Percentiles rank a stretch among this genome's conserved stretches.
Conservation (phyloP, 2,888 invertebrate species). For the Crematogaster levior region DNA sequence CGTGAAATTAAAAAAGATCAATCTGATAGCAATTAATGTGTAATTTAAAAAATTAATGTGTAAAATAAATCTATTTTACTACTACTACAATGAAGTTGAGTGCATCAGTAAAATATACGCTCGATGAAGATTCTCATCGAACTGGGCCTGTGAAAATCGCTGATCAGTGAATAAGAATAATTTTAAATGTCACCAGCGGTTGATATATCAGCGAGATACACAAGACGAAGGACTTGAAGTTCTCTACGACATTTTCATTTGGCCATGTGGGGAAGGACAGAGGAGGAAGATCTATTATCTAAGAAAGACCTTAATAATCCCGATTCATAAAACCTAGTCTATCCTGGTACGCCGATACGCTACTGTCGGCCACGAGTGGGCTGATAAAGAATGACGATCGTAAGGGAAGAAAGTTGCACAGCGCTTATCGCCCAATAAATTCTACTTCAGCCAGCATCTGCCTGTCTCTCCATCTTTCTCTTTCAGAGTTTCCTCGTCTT, state of each 20-base stretch:
- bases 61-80: background rate
- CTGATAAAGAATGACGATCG: conserved; percentile 82
- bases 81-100: background rate
- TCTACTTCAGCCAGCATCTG: conserved; percentile 77
- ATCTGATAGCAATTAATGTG: background rate
- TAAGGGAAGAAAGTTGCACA: conserved; percentile 79
- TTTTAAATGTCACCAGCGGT: conserved; percentile 37
- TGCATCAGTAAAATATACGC: background rate
- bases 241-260: conserved; percentile 64
- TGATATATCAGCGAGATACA: conserved; percentile 22
- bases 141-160: background rate
- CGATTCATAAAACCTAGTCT: conserved; percentile 75
- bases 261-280: conserved; percentile 44
- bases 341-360: conserved; percentile 70
- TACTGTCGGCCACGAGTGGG: conserved; percentile 71
- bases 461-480: conserved; percentile 18
- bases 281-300: conserved; percentile 71
- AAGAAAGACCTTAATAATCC: conserved; percentile 74
- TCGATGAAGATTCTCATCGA: background rate
- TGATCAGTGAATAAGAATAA: background rate
- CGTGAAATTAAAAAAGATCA: background rate
- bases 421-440: conserved; percentile 83
- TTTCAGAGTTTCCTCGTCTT: conserved; percentile 37
- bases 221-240: conserved; percentile 59
- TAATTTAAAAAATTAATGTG: background rate